phyloP scores from a whole-genome alignment of 64 coral and sea anemone genomes.

The Pocillopora damicornis region DNA sequence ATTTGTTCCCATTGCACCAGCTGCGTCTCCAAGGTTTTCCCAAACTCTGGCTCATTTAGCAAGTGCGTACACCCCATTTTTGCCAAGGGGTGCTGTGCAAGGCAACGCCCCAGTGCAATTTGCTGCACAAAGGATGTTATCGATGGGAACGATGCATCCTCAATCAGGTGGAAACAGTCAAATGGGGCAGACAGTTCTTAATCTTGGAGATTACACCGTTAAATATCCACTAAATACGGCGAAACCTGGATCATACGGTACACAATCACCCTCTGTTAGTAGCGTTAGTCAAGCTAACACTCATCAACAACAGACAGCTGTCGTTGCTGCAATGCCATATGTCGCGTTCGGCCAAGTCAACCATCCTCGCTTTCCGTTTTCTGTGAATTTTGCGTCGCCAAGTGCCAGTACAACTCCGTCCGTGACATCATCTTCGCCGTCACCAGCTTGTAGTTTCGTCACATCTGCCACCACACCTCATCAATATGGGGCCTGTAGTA shows the following conservation, averaged over 20 bases:
- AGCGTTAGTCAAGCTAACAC: neutral
- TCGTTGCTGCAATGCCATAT: conserved; percentile 57
- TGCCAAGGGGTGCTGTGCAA: conserved; percentile 34
- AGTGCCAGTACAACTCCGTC: conserved; percentile 13
- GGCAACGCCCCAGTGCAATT: conserved; percentile 63
- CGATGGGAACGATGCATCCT: conserved; percentile 55
- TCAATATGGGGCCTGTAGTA: neutral
- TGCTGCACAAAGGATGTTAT: conserved; percentile 71
- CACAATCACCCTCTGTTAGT: conserved; percentile 21
- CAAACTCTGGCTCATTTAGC: conserved; percentile 90
- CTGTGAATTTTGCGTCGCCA: conserved; percentile 28
- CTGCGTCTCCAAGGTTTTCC: conserved; percentile 80
- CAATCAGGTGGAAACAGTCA: conserved; percentile 59
- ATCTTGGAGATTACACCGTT: conserved; percentile 45
- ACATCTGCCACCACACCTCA: conserved; percentile 16
- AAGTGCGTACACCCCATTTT: conserved; percentile 85
- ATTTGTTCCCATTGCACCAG: conserved; percentile 89
- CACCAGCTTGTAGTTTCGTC: conserved; percentile 24
- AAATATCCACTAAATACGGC: conserved; percentile 71
- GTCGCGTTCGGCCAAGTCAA: conserved; percentile 47
- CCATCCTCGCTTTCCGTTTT: conserved; percentile 9
- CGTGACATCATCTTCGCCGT: conserved; percentile 3
- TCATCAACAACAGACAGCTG: conserved; percentile 28
- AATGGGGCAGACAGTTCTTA: conserved; percentile 19
- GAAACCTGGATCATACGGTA: conserved; percentile 47